Evolutionary conservation across 2,113 vertebrate species (phyloP), one percentile per base, ranked within the genome.

Genomic region (Crotophaga sulcirostris): DNA sequence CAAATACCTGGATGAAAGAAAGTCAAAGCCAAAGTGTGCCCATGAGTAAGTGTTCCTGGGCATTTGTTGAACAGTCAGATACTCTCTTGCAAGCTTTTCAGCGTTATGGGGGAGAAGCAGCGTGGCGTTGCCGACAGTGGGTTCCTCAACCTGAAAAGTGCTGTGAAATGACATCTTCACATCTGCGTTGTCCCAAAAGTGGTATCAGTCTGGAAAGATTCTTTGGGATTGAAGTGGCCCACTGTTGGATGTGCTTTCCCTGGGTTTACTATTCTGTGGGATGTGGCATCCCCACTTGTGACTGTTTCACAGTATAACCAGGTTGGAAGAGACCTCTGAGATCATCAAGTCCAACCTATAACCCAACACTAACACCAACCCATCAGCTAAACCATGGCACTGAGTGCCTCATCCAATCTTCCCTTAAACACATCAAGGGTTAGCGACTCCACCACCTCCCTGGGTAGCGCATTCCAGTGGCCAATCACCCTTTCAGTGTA

Each of bases 91-190:
- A 77, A 90, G 33, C 36, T 12, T 72, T 28, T 44, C 0, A 3
- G 56, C 4, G 0, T 92, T 93, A 3, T 1, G 12, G 1, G n/a
- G 51, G 51, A 84, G 76, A 38, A 80, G 63, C 9, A 47, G 25
- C 4, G 0, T 34, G 36, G 16, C 0, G 0, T 26, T 84, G 18
- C 51, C 1, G 0, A 3, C 66, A 21, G 4, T 1, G 6, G 10
- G 21, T 29, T 84, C 34, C n/a, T 38, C 8, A 10, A 12, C 54
- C 47, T 11, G 2, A 84, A 33, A 84, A 91, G 4, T 3, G 1
- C 26, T 19, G 13, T 33, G 42, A 3, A 12, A 13, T 49, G 44
- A 42, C 10, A 3, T 3, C 19, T 49, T 73, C n/a, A 67, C 31
- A 13, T 89, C 58, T 28, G 1, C 0, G 1, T 38, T 77, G 13